Base-by-base conservation (phyloP, 2,888 invertebrate genomes). In the Xylocampa areola region DNA sequence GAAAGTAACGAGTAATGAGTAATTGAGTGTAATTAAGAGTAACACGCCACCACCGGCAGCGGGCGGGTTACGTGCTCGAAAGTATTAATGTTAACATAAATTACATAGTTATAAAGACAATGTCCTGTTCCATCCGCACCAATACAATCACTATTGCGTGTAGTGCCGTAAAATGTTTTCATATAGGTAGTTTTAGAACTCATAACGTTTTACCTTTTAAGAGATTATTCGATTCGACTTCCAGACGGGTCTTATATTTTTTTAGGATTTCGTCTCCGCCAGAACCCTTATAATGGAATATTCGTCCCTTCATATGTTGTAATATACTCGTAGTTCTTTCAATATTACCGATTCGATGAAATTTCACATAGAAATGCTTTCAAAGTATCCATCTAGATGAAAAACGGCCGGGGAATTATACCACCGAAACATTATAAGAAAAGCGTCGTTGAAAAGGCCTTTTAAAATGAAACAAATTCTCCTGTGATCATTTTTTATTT, bases 1-100 rank as follows among this genome's bases (percentile, higher is more conserved):
- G 52, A 70, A 70, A 73, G 60, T 70, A 70, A 65, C 32, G 43
- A n/a, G n/a, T 48, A 73, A 73, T 73, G 48, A 73, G 59, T 57
- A 73, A 62, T 72, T 72, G 61, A 62, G 54, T 51, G 47, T 21
- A 73, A 73, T 73, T 73, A 62, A 58, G 61, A 54, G 45, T 45
- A 61, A 58, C 73, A 71, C 68, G 71, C 73, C 30, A 68, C 41
- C 35, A 48, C 29, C 21, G 25, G 30, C 21, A 19, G 30, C 21
- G 14, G 30, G 13, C 36, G 53, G 45, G 41, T 50, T 40, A 49
- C 36, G 45, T 17, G 32, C 41, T 55, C 35, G 40, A 51, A 58
- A 51, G 32, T 47, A 50, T 49, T 55, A 23, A 23, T 47, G 44
- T 67, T 45, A 41, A 54, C 63, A 49, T 32, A 32, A n/a, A 47